A percentile compares a stretch with the other conserved stretches of the same genome.
Conservation (phyloP, 2,113 vertebrate genomes). For the Trogon melanurus region DNA sequence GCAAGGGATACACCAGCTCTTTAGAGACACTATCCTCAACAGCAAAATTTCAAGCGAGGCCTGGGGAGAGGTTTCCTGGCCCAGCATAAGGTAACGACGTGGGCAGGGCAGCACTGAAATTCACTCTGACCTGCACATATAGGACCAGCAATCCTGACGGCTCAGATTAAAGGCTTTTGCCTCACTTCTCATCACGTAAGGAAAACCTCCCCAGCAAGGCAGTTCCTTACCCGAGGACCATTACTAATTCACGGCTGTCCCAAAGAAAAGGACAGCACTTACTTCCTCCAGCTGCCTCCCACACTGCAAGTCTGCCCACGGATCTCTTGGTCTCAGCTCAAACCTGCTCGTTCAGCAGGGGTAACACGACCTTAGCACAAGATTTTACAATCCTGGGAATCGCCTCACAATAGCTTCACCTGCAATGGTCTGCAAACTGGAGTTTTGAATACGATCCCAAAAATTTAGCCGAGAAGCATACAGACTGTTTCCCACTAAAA, state of each 20-base stretch:
- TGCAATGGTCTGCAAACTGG: neutral
- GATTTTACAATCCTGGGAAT: neutral
- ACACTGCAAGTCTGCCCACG: neutral
- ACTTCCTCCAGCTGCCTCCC: neutral
- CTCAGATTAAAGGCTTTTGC: neutral
- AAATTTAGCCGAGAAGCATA: neutral
- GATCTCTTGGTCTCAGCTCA: neutral
- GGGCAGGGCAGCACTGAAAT: neutral
- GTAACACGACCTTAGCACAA: neutral
- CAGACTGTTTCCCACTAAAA: neutral
- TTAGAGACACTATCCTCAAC: no score
- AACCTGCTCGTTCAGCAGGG: neutral
- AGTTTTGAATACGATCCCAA: neutral
- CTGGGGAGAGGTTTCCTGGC: neutral
- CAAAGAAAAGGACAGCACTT: neutral
- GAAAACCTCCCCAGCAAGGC: neutral
- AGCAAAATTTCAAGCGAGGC: neutral
- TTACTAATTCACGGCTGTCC: neutral
- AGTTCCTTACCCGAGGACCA: neutral
- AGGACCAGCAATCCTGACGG: neutral
- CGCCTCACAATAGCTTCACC: neutral
- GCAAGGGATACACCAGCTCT: neutral
- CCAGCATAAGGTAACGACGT: neutral
- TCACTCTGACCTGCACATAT: neutral
- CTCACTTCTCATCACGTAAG: neutral